These are phyloP conservation scores for Sesia apiformis DNA, from an alignment of 2,888 invertebrate genomes.

Conservation along the genomic window DNA sequence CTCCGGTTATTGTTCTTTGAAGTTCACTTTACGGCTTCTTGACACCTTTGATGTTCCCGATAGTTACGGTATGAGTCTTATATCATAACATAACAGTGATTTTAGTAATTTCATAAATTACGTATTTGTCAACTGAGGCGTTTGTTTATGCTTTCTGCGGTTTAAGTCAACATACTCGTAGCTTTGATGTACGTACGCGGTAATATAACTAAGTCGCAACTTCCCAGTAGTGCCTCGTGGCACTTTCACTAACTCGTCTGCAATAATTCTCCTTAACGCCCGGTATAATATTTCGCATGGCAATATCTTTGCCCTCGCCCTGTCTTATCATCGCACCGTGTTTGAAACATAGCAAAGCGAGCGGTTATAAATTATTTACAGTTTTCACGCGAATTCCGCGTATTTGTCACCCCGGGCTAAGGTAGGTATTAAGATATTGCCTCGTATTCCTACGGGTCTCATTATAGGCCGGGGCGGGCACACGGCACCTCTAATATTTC, in stretches of 20 bases:
- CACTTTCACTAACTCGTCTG: constrained; percentile 27
- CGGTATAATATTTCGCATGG: constrained; percentile 26
- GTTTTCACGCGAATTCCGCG: constrained; percentile 56
- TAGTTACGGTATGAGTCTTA: constrained; percentile 22
- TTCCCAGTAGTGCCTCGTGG: no score
- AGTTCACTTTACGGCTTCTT: constrained; percentile 36
- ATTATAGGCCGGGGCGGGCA: constrained; percentile 52
- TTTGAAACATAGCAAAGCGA: constrained; percentile 47
- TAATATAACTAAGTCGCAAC: constrained; percentile 28
- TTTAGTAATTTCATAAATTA: constrained; percentile 36
- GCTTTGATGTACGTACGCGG: constrained; percentile 41
- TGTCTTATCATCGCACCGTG: constrained; percentile 45
- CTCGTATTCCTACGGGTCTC: constrained; percentile 66
- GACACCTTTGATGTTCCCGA: constrained; percentile 49
- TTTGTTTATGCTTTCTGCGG: constrained; percentile 21
- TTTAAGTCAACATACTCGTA: constrained; percentile 31
- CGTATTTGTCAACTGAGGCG: constrained; percentile 28
- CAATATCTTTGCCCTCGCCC: constrained; percentile 35
- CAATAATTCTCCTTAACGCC: constrained; percentile 46
- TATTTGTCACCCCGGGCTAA: constrained; percentile 64
- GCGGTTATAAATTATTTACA: constrained; percentile 69
- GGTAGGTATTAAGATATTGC: constrained; percentile 71
- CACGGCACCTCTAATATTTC: constrained; percentile 61
- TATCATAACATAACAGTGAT: constrained; percentile 15
- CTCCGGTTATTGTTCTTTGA: constrained; percentile 54